These are phyloP conservation scores for Polydrusus tereticollis DNA, from an alignment of 2,888 invertebrate species.

Conservation along the genomic window DNA sequence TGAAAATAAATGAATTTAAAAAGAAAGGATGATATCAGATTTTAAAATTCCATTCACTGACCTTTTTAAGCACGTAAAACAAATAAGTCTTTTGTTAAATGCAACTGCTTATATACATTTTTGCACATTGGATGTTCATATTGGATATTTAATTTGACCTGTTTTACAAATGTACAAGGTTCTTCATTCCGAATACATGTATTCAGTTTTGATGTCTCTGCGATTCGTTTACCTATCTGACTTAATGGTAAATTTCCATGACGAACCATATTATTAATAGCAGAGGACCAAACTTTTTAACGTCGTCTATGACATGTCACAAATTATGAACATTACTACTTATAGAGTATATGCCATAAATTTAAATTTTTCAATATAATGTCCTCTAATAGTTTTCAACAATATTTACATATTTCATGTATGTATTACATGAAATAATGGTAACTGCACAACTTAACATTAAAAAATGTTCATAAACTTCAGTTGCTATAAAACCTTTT, in stretches of 20 bases:
- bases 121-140: no score
- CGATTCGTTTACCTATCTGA: neutral
- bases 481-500: slow-evolving; percentile 10
- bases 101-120: no score
- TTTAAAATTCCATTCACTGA: no score
- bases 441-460: slow-evolving; percentile 15
- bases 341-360: slow-evolving; percentile 17
- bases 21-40: no score
- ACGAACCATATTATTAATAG: neutral
- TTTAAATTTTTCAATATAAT: neutral
- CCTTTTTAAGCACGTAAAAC: no score
- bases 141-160: no score
- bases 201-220: neutral
- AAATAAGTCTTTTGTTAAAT: no score
- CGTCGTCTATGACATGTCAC: slow-evolving; percentile 19
- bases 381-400: slow-evolving; percentile 2
- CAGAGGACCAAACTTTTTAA: neutral
- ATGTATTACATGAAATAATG: slow-evolving; percentile 13
- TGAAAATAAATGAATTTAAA: no score
- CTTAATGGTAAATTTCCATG: neutral
- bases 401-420: slow-evolving; percentile 1
- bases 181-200: neutral
- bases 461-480: slow-evolving; percentile 14
- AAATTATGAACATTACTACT: slow-evolving; percentile 24
- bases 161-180: no score